Evolutionary conservation across 1,140 invertebrate species (phyloP).

Genomic region (Bombus vancouverensis): DNA sequence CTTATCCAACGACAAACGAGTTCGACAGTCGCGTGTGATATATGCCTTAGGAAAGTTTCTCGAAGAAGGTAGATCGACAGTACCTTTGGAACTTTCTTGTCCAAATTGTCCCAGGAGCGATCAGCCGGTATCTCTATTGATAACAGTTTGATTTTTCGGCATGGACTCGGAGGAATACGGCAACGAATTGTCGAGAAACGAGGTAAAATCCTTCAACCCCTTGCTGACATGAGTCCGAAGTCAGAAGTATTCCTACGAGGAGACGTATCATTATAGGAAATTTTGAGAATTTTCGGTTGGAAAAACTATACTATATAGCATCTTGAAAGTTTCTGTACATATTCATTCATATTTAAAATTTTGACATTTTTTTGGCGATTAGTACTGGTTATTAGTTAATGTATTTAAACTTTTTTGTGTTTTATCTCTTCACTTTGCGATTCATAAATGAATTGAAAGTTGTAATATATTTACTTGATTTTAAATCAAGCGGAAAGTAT

Average conservation of each 20-base stretch:
- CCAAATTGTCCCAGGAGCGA: too few species aligned
- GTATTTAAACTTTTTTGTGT: neutral
- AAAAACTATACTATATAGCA: neutral
- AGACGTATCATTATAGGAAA: too few species aligned
- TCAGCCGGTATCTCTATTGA: neutral
- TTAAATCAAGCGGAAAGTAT: neutral
- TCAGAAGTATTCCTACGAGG: neutral
- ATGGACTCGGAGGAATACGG: constrained; percentile 58
- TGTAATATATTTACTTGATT: neutral
- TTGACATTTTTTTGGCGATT: neutral
- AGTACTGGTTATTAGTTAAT: neutral
- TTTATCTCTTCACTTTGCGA: neutral
- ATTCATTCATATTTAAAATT: neutral
- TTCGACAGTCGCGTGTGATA: constrained; percentile 76
- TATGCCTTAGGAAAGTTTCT: constrained; percentile 58
- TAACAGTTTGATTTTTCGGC: neutral
- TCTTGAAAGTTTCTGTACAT: neutral
- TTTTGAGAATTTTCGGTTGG: neutral
- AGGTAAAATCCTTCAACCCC: constrained; percentile 38
- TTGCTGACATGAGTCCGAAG: neutral
- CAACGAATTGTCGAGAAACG: constrained; percentile 47
- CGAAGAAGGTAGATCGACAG: constrained; percentile 39
- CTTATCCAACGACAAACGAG: constrained; percentile 77
- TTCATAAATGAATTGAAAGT: neutral
- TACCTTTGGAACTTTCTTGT: constrained; percentile 10